Evolutionary conservation across 2,888 invertebrate species (phyloP).

Genomic region (Tetanocera ferruginea): DNA sequence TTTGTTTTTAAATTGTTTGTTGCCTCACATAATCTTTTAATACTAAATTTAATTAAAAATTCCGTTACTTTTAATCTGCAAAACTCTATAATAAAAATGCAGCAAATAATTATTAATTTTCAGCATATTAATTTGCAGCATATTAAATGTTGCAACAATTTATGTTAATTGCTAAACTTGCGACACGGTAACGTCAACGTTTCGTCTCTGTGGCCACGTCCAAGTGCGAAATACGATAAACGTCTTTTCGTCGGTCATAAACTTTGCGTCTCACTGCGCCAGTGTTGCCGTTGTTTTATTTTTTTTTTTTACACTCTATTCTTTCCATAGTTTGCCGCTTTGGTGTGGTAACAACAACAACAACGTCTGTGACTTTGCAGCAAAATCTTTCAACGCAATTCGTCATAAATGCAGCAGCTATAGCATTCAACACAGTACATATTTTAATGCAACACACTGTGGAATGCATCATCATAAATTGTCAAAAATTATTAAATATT

Average conservation of each 20-base stretch:
- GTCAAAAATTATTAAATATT: too few species aligned
- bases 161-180: constrained; percentile 23
- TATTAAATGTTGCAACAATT: constrained; percentile 63
- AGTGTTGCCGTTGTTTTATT: constrained; percentile 7
- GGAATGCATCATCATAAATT: too few species aligned
- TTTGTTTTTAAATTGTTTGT: background rate
- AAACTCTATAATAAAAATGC: too few species aligned
- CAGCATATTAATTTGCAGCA: constrained; percentile 43
- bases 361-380: constrained; percentile 23
- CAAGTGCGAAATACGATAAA: constrained; percentile 34
- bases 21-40: background rate
- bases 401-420: constrained; percentile 27
- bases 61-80: too few species aligned
- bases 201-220: constrained; percentile 24
- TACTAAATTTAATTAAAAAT: background rate
- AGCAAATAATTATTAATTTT: background rate
- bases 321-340: background rate
- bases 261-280: constrained; percentile 22
- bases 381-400: constrained; percentile 33
- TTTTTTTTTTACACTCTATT: background rate
- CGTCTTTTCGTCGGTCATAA: constrained; percentile 28
- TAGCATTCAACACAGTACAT: constrained; percentile 8
- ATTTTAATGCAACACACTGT: background rate
- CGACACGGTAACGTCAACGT: background rate
- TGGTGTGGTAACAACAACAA: constrained; percentile 1